Evolutionary conservation across 2,888 invertebrate genomes (phyloP).

Genomic region (Drosophila yooni): DNA sequence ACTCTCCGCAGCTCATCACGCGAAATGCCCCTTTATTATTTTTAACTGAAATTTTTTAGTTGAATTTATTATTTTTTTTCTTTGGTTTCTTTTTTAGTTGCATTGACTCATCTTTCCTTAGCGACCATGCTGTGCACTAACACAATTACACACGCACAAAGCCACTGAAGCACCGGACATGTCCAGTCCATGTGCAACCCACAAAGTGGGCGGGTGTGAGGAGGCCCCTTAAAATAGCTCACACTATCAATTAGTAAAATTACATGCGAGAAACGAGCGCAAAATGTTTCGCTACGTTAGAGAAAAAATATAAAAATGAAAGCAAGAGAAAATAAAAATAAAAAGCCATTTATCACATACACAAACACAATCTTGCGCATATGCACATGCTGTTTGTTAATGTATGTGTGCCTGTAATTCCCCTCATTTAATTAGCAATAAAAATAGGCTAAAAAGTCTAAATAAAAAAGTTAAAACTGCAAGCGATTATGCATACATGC

Average conservation of each 20-base stretch:
- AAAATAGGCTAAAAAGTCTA: conserved; percentile 84
- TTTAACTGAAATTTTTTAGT: conserved; percentile 68
- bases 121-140: conserved; percentile 58
- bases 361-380: conserved; percentile 12
- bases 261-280: conserved; percentile 72
- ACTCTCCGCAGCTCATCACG: conserved; percentile 28
- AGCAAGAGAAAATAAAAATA: conserved; percentile 42
- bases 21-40: conserved; percentile 68
- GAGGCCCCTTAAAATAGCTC: conserved; percentile 52
- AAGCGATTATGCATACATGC: conserved; percentile 68
- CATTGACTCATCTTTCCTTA: conserved; percentile 38
- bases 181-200: conserved; percentile 11
- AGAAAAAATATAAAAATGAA: conserved; percentile 65
- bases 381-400: conserved; percentile 18
- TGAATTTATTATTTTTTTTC: conserved; percentile 57
- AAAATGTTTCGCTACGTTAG: conserved; percentile 66
- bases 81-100: conserved; percentile 5
- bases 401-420: conserved; percentile 61
- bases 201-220: background rate
- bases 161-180: conserved; percentile 36
- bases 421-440: conserved; percentile 83
- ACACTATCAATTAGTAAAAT: conserved; percentile 80
- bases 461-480: conserved; percentile 75
- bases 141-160: conserved; percentile 71
- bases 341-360: conserved; percentile 38